phyloP scores from a whole-genome alignment of 2,113 vertebrate genomes.

The Ranitomeya variabilis region DNA sequence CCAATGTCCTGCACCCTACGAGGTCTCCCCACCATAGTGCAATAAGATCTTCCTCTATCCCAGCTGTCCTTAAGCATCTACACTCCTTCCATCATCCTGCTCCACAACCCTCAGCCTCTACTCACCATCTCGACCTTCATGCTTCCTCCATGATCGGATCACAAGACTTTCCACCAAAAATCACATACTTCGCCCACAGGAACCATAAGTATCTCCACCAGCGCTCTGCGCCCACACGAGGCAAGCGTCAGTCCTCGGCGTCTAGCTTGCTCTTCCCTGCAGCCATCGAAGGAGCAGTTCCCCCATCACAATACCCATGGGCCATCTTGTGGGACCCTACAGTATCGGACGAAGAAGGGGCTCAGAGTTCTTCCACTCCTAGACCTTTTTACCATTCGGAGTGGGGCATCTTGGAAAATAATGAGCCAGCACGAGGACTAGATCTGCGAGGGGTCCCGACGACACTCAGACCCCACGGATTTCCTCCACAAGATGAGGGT shows the following conservation, averaged over 20 bases:
- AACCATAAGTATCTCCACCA: not conserved
- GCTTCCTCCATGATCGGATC: not conserved
- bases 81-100: accelerated
- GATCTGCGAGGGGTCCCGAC: slow-evolving; percentile 75
- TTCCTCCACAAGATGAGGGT: slow-evolving; percentile 77
- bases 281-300: slow-evolving; percentile 75
- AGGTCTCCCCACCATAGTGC: not conserved
- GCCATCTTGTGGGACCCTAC: slow-evolving; percentile 82
- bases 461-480: slow-evolving; percentile 76
- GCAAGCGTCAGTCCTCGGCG: slow-evolving; percentile 44
- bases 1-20: slow-evolving; percentile 15
- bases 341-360: slow-evolving; percentile 76
- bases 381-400: slow-evolving; percentile 27
- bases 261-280: slow-evolving; percentile 66
- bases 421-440: slow-evolving; percentile 64
- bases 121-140: not conserved
- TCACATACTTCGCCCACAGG: slow-evolving; percentile 13
- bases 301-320: slow-evolving; percentile 82
- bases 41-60: slow-evolving; percentile 3
- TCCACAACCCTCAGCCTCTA: not conserved
- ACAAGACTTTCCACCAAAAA: slow-evolving; percentile 8
- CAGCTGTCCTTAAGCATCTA: not conserved
- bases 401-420: slow-evolving; percentile 18
- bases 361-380: slow-evolving; percentile 72
- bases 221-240: not conserved